A percentile compares a stretch with the other conserved stretches of the same genome.
These are phyloP conservation scores for Sciurus carolinensis DNA, from an alignment of 2,797 vertebrate genomes.

Conservation along the genomic window DNA sequence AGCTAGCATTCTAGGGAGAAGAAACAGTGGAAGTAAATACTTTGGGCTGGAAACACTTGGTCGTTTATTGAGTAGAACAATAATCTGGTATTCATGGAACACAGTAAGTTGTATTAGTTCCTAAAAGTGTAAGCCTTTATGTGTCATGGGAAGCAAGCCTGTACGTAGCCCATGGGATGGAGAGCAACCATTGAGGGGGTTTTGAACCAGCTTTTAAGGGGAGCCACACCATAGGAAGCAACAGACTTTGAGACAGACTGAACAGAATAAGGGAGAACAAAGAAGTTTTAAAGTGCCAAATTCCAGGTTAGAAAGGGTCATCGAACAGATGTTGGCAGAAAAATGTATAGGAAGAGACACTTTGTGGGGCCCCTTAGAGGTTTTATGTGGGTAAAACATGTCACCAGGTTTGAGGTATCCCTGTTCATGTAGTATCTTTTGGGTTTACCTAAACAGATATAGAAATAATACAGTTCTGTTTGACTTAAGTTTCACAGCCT, in stretches of 20 bases:
- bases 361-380: background rate
- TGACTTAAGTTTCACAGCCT: background rate
- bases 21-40: background rate
- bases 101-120: fast-evolving
- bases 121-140: background rate
- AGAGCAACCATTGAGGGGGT: background rate
- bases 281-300: background rate
- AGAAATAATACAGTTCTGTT: background rate
- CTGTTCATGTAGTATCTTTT: background rate
- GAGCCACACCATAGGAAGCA: background rate
- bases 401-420: background rate
- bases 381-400: too few species aligned
- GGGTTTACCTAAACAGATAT: background rate
- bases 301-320: background rate
- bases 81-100: background rate
- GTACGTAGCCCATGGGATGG: background rate
- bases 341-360: background rate
- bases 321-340: too few species aligned
- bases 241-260: too few species aligned
- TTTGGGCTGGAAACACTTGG: too few species aligned
- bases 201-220: background rate
- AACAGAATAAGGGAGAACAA: background rate
- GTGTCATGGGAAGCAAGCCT: background rate
- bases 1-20: background rate
- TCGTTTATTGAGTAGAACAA: too few species aligned